Evolutionary conservation across 2,113 vertebrate genomes (phyloP), one percentile per base, ranked within the genome.

Genomic region (Varanus salvator): DNA sequence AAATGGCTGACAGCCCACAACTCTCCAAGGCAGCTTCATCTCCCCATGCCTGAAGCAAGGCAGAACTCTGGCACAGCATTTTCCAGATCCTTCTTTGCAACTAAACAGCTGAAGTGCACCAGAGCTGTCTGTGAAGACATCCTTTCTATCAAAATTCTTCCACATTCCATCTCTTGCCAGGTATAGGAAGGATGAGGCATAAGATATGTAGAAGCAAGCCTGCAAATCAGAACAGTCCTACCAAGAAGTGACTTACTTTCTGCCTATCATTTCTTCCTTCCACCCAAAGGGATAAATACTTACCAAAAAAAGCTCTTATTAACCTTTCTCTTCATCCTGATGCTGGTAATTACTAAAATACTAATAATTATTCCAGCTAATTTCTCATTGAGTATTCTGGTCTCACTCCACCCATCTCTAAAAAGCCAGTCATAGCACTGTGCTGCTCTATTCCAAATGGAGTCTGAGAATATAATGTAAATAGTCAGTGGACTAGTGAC

Each of bases 281-380:
- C 87, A 77, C 93, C 84, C 74, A 0, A 27, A 91, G 91, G 93
- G 96, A 94, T 92, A 96, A 94, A 92, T 93, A 94, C 94, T 95
- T 95, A 93, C 82, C 44, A 64, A 4, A 96, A 94, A 54, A 95
- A 91, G 90, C 87, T 60, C 57, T 77, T 83, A 95, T 95, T 96
- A 96, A 96, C 94, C 95, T 96, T 96, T 96, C 93, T 96, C 92
- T 93, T 96, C 94, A 96, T 96, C 94, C 94, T 95, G 94, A 95
- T 4, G 87, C 91, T 95, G 94, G 93, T 95, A 96, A 96, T 96
- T 96, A 95, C 91, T 87, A 91, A 95, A 85, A 96, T 95, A 95
- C 93, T 96, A 96, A 96, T 96, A 96, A 96, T 96, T 96, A 95
- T 93, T 94, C 84, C 0, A 85, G 92, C 95, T 96, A 96, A 96